Conservation (phyloP, 2,797 vertebrate species). For the Parauchenoglanis ngamensis region DNA sequence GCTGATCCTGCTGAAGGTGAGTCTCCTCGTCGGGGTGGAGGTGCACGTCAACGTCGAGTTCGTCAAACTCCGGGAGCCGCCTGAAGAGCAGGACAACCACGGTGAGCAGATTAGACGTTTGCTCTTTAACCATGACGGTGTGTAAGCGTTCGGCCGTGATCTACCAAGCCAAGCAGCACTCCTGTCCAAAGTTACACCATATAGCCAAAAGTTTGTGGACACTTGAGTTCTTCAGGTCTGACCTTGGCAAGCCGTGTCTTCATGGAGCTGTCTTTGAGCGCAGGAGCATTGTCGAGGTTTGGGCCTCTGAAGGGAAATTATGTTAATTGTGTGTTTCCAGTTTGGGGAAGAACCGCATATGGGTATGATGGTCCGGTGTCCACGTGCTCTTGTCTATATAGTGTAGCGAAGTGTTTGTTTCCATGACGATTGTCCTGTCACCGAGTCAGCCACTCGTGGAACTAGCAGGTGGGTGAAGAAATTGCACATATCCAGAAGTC, state of each 20-base stretch:
- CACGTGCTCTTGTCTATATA: neutral
- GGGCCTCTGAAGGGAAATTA: neutral
- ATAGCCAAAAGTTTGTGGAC: too few relatives aligned
- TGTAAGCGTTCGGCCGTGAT: neutral
- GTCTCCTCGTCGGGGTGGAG: conserved; percentile 90
- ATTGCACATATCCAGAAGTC: neutral
- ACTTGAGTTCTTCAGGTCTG: neutral
- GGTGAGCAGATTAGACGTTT: conserved; percentile 67
- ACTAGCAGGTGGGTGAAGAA: neutral
- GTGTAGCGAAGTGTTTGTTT: neutral
- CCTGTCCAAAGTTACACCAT: neutral
- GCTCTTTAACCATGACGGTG: neutral
- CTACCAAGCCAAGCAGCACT: neutral
- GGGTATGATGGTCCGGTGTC: too few relatives aligned
- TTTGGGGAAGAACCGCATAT: neutral
- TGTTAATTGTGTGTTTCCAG: neutral
- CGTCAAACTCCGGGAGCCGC: conserved; percentile 86
- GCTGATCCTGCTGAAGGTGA: conserved; percentile 93
- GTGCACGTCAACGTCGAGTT: conserved; percentile 94
- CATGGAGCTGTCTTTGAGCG: too few relatives aligned
- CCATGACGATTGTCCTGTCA: neutral
- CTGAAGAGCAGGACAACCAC: conserved; percentile 84
- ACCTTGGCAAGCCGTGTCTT: neutral
- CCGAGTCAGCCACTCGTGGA: neutral
- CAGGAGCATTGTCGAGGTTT: neutral